phyloP scores from a whole-genome alignment of 2,888 invertebrate species.

The Hylaea fasciaria region DNA sequence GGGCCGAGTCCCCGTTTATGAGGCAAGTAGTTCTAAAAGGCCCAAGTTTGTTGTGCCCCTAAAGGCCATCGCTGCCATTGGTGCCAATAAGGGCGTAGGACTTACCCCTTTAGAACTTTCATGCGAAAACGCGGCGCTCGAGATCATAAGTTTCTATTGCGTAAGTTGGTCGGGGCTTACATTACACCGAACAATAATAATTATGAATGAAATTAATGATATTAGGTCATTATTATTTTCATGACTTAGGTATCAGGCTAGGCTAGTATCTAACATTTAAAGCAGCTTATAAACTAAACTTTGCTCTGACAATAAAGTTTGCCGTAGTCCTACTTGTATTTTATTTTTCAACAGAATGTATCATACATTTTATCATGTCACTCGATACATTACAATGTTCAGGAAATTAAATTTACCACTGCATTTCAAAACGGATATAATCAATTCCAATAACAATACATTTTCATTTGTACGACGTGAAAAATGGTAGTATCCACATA shows the following conservation, averaged over 20 bases:
- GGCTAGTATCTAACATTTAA: no score
- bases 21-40: constrained; percentile 23
- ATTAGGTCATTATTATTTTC: neutral
- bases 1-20: constrained; percentile 53
- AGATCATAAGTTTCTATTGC: constrained; percentile 50
- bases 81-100: constrained; percentile 52
- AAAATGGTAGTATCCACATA: no score
- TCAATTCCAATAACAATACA: constrained; percentile 8
- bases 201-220: neutral
- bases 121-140: constrained; percentile 45
- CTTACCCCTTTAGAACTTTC: constrained; percentile 38
- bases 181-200: constrained; percentile 27
- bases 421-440: neutral
- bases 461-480: neutral
- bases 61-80: constrained; percentile 32
- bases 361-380: no score
- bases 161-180: constrained; percentile 28
- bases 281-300: no score
- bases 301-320: no score
- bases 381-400: no score
- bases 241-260: no score
- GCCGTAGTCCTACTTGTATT: no score
- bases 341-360: no score
- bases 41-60: constrained; percentile 55
- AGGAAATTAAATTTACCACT: neutral